Evolutionary conservation across 1,140 invertebrate species (phyloP), one percentile per base, ranked within the genome.

Genomic region (Hermatobates lingyangjiaoensis): DNA sequence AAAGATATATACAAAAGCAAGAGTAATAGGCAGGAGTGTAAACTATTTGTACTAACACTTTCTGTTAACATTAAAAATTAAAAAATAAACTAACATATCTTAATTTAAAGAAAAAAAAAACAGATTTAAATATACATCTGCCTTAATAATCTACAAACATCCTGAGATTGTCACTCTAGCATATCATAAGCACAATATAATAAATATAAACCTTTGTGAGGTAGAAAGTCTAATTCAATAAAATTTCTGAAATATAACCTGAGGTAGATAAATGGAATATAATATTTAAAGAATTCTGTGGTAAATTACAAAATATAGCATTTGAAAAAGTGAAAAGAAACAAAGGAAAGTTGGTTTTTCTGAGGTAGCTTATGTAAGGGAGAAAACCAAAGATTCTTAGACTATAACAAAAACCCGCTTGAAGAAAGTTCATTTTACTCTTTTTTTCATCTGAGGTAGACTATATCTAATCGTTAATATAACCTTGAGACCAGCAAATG

Each of bases 81-180:
- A 46, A 25, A 7, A 25, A 15, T 24, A 23, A 42, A 42, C 21
- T 42, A 18, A 42, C 39, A 42, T 18, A 18, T 42, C 5, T 46
- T 15, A 5, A 12, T 44, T 44, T 10, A 44, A 40, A 23, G 45
- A 51, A 45, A 45, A 23, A 30, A 3, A 27, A 7, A 51, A 45
- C 15, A 39, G 7, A 50, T 18, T 24, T 4, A 15, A 49, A 23
- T 45, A 42, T 46, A 46, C 25, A 46, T 42, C 39, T 20, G 5
- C 18, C 4, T 42, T 12, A 18, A 42, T 18, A 10, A 42, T 42
- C 39, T 42, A 42, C 18, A 42, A 10, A 10, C 14, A 42, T 42
- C 53, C 53, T 54, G 53, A 54, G 53, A 54, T 54, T 54, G 53
- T 54, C 53, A 47, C 28, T 39, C 46, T 44, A 49, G 50, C 18